These are phyloP conservation scores for Drosophila atripex DNA, from an alignment of 2,888 invertebrate species.

Conservation along the genomic window DNA sequence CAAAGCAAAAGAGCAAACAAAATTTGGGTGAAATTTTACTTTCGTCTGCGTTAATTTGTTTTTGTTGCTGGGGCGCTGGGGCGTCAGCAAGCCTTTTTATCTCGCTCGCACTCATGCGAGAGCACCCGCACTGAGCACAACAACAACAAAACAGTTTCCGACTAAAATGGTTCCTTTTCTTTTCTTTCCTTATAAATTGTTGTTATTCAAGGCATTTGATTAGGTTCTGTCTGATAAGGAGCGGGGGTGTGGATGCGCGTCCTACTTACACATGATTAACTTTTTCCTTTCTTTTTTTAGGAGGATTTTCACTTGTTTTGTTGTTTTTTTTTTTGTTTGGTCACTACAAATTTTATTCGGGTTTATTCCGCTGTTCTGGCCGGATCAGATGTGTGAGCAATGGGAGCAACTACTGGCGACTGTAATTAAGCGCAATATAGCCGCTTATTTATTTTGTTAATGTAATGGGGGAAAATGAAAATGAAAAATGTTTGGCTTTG, in stretches of 20 bases:
- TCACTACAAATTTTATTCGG: constrained; percentile 18
- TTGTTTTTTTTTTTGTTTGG: constrained; percentile 11
- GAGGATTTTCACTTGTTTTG: constrained; percentile 25
- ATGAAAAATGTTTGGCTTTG: constrained; percentile 65
- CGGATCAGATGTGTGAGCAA: constrained; percentile 39
- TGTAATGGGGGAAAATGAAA: constrained; percentile 53
- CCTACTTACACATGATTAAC: constrained; percentile 37
- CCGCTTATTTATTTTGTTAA: constrained; percentile 47
- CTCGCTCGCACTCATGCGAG: constrained; percentile 30
- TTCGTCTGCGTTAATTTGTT: constrained; percentile 55
- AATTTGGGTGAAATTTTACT: constrained; percentile 79
- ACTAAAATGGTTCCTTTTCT: constrained; percentile 1
- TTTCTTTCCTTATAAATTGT: background rate
- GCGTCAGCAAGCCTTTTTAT: constrained; percentile 34
- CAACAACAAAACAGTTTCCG: constrained; percentile 27
- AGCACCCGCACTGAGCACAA: constrained; percentile 7
- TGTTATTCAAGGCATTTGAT: constrained; percentile 2
- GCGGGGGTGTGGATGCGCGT: constrained; percentile 3
- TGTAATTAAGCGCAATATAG: constrained; percentile 32
- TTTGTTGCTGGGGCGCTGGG: constrained; percentile 61
- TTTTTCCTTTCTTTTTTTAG: constrained; percentile 1
- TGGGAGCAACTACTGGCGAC: constrained; percentile 46
- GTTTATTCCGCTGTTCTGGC: constrained; percentile 3
- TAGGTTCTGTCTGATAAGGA: background rate
- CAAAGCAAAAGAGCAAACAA: constrained; percentile 60